A percentile compares a stretch with the other conserved stretches of the same genome.
These are phyloP conservation scores for Temnothorax curvispinosus DNA, from an alignment of 1,140 invertebrate genomes.

Conservation along the genomic window DNA sequence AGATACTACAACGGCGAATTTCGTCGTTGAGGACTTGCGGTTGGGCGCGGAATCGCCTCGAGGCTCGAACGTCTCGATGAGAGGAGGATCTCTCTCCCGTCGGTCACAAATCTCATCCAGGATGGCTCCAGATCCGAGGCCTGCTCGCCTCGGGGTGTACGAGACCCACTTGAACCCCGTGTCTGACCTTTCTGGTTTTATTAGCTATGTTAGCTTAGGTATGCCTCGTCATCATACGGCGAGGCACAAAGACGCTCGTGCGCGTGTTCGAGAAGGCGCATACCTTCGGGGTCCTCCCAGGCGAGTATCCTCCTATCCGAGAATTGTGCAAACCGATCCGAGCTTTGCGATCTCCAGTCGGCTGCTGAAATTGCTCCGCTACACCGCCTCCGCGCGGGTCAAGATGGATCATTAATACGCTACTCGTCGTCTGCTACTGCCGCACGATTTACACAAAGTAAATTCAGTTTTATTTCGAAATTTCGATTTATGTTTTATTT, in stretches of 20 bases:
- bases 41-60: background rate
- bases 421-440: constrained; percentile 1
- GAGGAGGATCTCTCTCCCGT: background rate
- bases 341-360: constrained; percentile 24
- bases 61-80: background rate
- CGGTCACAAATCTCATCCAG: constrained; percentile 26
- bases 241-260: constrained; percentile 66
- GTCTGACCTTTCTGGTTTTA: constrained; percentile 82
- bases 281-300: constrained; percentile 78
- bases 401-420: background rate
- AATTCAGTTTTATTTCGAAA: background rate
- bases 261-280: constrained; percentile 66
- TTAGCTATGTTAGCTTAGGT: constrained; percentile 76
- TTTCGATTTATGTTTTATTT: background rate
- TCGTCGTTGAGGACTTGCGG: background rate
- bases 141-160: constrained; percentile 35
- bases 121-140: constrained; percentile 31
- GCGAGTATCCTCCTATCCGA: constrained; percentile 68
- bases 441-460: background rate
- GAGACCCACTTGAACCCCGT: constrained; percentile 73
- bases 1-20: background rate
- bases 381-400: background rate
- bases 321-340: constrained; percentile 78
- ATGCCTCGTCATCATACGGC: constrained; percentile 78
- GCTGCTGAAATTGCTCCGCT: background rate